phyloP scores from a whole-genome alignment of 1,140 invertebrate species.

The Eupeodes corollae region DNA sequence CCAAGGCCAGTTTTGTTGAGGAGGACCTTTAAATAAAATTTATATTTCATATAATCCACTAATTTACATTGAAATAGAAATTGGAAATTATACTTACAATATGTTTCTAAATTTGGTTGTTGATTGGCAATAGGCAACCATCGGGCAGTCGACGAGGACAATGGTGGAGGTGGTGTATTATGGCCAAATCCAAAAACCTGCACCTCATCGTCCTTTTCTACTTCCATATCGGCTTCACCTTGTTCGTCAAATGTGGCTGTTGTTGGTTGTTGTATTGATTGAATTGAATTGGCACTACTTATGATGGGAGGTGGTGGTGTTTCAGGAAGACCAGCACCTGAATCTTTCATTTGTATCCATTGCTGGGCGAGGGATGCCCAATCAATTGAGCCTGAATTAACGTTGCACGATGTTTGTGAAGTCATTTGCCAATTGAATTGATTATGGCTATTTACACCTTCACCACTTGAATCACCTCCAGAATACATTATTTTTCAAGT shows the following conservation, averaged over 20 bases:
- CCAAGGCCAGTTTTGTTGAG: too few relatives aligned
- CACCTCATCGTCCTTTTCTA: constrained; percentile 45
- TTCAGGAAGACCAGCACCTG: constrained; percentile 29
- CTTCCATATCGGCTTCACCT: constrained; percentile 76
- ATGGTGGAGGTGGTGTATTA: constrained; percentile 23
- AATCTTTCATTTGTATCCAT: constrained; percentile 95
- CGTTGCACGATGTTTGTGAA: constrained; percentile 36
- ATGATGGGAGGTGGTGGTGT: constrained; percentile 23
- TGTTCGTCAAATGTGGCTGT: constrained; percentile 40
- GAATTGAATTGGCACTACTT: constrained; percentile 15
- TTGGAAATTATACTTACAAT: too few relatives aligned
- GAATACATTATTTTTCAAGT: constrained; percentile 21
- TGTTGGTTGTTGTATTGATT: constrained; percentile 1
- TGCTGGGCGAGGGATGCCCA: constrained; percentile 92
- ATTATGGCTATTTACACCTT: constrained; percentile 39
- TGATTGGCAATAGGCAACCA: too few relatives aligned
- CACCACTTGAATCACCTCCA: constrained; percentile 19
- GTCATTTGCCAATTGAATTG: constrained; percentile 47
- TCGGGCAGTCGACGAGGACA: constrained; percentile 1
- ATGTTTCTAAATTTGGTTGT: too few relatives aligned
- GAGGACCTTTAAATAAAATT: too few relatives aligned
- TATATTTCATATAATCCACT: too few relatives aligned
- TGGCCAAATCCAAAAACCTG: constrained; percentile 2
- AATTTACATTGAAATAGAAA: too few relatives aligned
- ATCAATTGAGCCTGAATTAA: constrained; percentile 59